Evolutionary conservation across 2,888 invertebrate species (phyloP).

Genomic region (Eupithecia exiguata): DNA sequence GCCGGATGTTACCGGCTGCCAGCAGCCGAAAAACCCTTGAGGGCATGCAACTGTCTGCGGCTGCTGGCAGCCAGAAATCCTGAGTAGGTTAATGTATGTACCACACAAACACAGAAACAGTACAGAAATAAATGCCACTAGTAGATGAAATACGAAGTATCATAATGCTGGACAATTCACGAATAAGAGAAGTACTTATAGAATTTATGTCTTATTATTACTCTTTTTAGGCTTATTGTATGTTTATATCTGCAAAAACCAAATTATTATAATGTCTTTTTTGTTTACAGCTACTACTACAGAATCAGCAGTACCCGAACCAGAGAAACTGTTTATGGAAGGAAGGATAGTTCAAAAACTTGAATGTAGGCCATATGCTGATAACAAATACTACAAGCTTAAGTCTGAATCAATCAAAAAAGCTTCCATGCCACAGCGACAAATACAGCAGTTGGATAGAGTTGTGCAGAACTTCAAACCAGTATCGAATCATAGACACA

Average conservation of each 20-base stretch:
- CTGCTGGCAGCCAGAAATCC: too few relatives aligned
- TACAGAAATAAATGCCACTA: too few relatives aligned
- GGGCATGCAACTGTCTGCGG: too few relatives aligned
- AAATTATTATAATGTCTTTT: neutral
- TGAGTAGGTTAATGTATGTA: too few relatives aligned
- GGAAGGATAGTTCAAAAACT: slow-evolving; percentile 98
- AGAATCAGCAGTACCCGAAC: slow-evolving; percentile 88
- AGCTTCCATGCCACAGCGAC: slow-evolving; percentile 93
- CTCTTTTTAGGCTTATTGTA: neutral
- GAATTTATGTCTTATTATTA: too few relatives aligned
- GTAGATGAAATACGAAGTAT: too few relatives aligned
- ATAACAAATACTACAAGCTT: slow-evolving; percentile 94
- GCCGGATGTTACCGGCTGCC: too few relatives aligned
- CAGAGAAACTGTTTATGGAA: slow-evolving; percentile 94
- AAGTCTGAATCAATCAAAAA: slow-evolving; percentile 94
- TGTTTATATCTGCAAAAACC: neutral
- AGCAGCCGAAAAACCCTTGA: too few relatives aligned
- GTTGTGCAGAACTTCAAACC: slow-evolving; percentile 97
- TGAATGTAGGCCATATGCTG: slow-evolving; percentile 95
- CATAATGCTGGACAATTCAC: too few relatives aligned
- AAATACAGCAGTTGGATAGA: slow-evolving; percentile 93
- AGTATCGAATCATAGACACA: slow-evolving; percentile 94
- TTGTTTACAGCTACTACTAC: slow-evolving; percentile 82
- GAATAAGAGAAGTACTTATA: too few relatives aligned
- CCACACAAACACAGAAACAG: too few relatives aligned